These are phyloP conservation scores for Urocyon cinereoargenteus DNA, from an alignment of 2,797 vertebrate genomes.

Conservation along the genomic window DNA sequence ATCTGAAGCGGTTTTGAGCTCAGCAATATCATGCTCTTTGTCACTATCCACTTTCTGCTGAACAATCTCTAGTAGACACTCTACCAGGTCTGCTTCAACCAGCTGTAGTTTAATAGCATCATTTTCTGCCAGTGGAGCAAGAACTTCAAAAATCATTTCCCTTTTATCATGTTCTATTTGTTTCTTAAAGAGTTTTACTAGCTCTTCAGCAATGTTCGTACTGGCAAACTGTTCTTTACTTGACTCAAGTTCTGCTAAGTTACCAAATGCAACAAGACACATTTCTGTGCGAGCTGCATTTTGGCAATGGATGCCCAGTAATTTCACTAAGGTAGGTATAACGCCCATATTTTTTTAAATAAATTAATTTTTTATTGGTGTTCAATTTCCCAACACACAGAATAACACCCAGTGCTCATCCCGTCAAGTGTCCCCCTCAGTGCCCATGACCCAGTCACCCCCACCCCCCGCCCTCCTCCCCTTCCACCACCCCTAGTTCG, in stretches of 20 bases:
- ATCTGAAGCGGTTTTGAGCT: constrained; percentile 98
- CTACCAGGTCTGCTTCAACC: constrained; percentile 97
- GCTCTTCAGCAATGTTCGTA: constrained; percentile 96
- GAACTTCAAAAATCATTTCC: constrained; percentile 99
- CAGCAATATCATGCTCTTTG: constrained; percentile 95
- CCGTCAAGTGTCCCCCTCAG: no score
- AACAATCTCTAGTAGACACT: constrained; percentile 97
- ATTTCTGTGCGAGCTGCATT: constrained; percentile 98
- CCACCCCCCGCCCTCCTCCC: no score
- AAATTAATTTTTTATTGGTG: no score
- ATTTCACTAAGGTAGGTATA: constrained; percentile 97
- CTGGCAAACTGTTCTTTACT: constrained; percentile 98
- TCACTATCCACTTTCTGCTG: constrained; percentile 96
- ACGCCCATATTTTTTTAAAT: constrained; percentile 99
- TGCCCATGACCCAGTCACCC: no score
- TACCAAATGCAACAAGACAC: constrained; percentile 99
- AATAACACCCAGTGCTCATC: no score
- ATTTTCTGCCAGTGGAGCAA: constrained; percentile 98
- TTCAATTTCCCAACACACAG: no score
- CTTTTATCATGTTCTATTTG: constrained; percentile 98
- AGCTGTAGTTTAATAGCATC: constrained; percentile 98
- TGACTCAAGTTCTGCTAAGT: constrained; percentile 96
- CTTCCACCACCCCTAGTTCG: no score
- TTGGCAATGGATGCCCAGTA: constrained; percentile 96
- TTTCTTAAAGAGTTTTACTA: constrained; percentile 97